A percentile compares a stretch with the other conserved stretches of the same genome.
phyloP scores from a whole-genome alignment of 1,140 invertebrate genomes.

The Aphelenchoides fujianensis region DNA sequence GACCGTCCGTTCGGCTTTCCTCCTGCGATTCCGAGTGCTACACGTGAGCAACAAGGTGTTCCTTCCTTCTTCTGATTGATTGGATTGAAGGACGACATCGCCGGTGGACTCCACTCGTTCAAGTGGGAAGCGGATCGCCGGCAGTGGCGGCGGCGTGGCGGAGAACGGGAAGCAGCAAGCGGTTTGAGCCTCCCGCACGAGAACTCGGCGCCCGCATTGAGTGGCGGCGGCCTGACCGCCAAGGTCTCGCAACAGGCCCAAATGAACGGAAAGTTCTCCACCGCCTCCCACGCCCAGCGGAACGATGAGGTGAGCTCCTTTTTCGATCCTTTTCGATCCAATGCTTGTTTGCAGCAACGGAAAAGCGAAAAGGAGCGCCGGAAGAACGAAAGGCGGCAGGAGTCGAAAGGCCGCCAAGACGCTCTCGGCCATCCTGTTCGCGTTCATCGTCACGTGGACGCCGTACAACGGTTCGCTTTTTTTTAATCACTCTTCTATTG shows the following conservation, averaged over 20 bases:
- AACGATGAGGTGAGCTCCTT: conserved; percentile 70
- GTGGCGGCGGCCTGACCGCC: neutral
- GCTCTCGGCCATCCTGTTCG: conserved; percentile 87
- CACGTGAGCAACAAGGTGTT: conserved; percentile 44
- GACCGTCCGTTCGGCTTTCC: conserved; percentile 51
- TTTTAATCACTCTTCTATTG: too few relatives aligned
- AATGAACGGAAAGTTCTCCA: conserved; percentile 7
- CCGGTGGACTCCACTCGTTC: conserved; percentile 3
- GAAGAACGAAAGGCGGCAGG: conserved; percentile 87
- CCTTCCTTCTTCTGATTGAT: neutral
- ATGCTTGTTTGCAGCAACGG: conserved; percentile 73
- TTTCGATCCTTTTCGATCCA: too few relatives aligned
- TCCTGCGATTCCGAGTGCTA: conserved; percentile 59
- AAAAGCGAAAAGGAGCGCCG: conserved; percentile 60
- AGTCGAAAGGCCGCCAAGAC: conserved; percentile 98
- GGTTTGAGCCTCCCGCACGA: neutral
- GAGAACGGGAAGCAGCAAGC: conserved; percentile 7
- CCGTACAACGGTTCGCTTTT: conserved; percentile 94
- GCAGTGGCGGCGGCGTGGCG: neutral
- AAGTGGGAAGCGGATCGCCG: neutral
- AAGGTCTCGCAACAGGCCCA: conserved; percentile 8
- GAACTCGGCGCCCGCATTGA: neutral
- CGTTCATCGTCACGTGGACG: conserved; percentile 98
- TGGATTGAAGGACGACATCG: neutral
- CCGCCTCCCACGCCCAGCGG: conserved; percentile 67